Conservation (phyloP, 2,797 vertebrate genomes). For the Falco peregrinus region DNA sequence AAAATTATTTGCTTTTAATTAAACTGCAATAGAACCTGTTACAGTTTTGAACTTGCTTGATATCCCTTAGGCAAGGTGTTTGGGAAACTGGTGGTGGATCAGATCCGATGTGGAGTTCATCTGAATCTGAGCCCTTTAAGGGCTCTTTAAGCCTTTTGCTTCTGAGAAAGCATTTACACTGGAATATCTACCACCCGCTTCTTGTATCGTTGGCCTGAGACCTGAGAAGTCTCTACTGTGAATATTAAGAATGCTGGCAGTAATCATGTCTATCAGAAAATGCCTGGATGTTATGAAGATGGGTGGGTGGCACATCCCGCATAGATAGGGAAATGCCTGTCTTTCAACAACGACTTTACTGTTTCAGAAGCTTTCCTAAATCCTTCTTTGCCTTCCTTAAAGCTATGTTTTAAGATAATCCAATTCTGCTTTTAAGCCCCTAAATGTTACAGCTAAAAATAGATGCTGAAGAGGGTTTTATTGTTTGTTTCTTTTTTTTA, state of each 20-base stretch:
- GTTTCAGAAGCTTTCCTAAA: not conserved
- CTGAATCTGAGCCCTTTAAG: not conserved
- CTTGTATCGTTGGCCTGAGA: not conserved
- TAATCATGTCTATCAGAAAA: not conserved
- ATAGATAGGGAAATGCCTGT: not conserved
- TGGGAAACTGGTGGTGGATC: not conserved
- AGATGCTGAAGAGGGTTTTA: not conserved
- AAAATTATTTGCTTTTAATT: not conserved
- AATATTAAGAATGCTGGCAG: not conserved
- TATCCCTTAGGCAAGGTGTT: not conserved
- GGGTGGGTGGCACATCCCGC: not conserved
- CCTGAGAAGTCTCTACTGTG: not conserved
- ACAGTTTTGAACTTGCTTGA: not conserved
- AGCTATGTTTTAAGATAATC: constrained; percentile 14
- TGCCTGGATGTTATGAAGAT: not conserved
- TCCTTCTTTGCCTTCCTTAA: not conserved
- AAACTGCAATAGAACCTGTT: not conserved
- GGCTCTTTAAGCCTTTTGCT: not conserved
- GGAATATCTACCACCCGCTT: not conserved
- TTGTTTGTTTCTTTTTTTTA: not conserved
- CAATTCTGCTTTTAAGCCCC: not conserved
- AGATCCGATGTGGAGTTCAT: not conserved
- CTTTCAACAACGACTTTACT: not conserved
- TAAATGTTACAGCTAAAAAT: not conserved
- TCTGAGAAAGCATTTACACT: not conserved